These are phyloP conservation scores for Luehdorfia chinensis DNA, from an alignment of 1,140 invertebrate genomes.

Conservation along the genomic window DNA sequence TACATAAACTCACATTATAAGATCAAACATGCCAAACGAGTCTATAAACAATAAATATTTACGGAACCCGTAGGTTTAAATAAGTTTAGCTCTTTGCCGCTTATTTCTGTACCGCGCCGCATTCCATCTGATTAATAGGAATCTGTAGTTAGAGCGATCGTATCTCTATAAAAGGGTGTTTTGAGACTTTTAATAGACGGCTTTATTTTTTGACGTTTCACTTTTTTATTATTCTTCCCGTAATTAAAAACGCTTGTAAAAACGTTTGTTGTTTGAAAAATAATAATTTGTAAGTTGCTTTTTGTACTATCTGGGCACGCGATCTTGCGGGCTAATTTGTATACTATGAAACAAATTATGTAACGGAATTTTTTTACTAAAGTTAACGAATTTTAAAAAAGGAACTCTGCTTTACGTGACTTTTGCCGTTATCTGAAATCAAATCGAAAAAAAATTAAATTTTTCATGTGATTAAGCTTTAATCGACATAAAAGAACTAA, in stretches of 20 bases:
- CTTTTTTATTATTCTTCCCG: slow-evolving; percentile 20
- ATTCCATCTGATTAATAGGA: slow-evolving; percentile 64
- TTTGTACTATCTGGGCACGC: slow-evolving; percentile 4
- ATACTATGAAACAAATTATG: too few species aligned
- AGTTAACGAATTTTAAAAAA: too few species aligned
- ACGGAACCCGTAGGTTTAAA: neutral
- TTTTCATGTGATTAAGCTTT: too few species aligned
- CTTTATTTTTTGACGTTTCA: slow-evolving; percentile 30
- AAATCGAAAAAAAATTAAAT: too few species aligned
- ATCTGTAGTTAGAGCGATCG: slow-evolving; percentile 43
- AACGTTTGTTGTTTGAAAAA: slow-evolving; percentile 11
- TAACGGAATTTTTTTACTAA: too few species aligned
- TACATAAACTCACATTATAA: too few species aligned
- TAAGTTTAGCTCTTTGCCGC: neutral
- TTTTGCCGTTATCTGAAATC: too few species aligned
- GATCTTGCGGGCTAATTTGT: too few species aligned
- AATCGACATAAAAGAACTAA: too few species aligned
- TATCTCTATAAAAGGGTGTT: slow-evolving; percentile 64
- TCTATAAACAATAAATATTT: too few species aligned
- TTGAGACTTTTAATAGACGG: slow-evolving; percentile 63
- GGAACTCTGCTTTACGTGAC: too few species aligned
- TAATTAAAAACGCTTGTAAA: slow-evolving; percentile 16
- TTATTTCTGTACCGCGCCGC: slow-evolving; percentile 33
- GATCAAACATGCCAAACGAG: too few species aligned
- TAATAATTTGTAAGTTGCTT: slow-evolving; percentile 12